Evolutionary conservation across 2,888 invertebrate species (phyloP).

Genomic region (Idaea biselata): DNA sequence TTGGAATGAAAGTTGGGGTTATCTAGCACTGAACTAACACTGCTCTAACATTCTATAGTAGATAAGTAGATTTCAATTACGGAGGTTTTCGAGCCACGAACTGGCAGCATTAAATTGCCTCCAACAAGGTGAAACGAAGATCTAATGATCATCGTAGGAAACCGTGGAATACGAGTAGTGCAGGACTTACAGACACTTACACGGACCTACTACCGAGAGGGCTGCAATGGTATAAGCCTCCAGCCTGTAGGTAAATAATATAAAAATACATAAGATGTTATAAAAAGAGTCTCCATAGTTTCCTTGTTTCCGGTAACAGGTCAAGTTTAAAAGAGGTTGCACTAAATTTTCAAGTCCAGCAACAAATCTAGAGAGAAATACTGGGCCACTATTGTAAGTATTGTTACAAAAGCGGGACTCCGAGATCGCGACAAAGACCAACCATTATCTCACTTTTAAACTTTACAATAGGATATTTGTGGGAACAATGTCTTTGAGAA

Average conservation of each 20-base stretch:
- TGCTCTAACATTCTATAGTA: no score
- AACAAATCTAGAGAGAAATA: constrained; percentile 60
- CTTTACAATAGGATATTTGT: constrained; percentile 22
- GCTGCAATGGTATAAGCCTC: not conserved
- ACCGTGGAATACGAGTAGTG: no score
- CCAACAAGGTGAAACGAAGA: no score
- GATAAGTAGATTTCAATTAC: no score
- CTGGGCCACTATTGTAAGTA: constrained; percentile 54
- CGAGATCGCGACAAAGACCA: constrained; percentile 26
- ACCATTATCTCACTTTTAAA: constrained; percentile 25
- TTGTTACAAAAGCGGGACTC: constrained; percentile 46
- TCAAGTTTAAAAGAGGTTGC: constrained; percentile 70
- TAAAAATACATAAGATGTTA: constrained; percentile 3
- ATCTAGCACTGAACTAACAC: no score
- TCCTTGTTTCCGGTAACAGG: constrained; percentile 44
- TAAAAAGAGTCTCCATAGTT: constrained; percentile 30
- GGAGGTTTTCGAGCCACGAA: no score
- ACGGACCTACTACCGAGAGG: no score
- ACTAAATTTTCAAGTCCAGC: constrained; percentile 62
- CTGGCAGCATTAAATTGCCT: no score
- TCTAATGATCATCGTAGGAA: no score
- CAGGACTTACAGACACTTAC: no score
- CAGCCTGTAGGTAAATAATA: not conserved
- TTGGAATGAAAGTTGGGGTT: no score
- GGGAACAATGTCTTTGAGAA: constrained; percentile 18